Conservation (phyloP, 2,797 vertebrate species). For the Taeniopygia guttata region DNA sequence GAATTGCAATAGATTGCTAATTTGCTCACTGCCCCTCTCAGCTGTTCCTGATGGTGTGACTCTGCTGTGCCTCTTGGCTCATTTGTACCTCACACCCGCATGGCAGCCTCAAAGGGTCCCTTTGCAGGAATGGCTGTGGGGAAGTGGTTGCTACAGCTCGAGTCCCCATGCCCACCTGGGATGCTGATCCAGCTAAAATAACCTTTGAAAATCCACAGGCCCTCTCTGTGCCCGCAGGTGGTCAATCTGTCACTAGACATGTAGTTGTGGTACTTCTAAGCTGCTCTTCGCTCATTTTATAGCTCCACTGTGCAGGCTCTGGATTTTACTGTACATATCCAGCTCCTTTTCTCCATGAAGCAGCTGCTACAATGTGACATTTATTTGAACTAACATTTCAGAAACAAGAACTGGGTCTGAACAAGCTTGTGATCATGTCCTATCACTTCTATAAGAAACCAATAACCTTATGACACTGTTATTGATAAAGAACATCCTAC, state of each 20-base stretch:
- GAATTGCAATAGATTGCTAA: not conserved
- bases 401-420: not conserved
- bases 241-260: not conserved
- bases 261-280: not conserved
- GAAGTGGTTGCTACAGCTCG: not conserved
- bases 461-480: not conserved
- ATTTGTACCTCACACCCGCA: not conserved
- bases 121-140: not conserved
- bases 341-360: not conserved
- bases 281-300: not conserved
- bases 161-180: not conserved
- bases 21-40: not conserved
- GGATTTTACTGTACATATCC: not conserved
- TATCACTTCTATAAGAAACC: not conserved
- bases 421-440: not conserved
- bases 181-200: not conserved
- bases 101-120: rapidly evolving
- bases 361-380: not conserved
- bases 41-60: too few relatives aligned
- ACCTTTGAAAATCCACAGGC: not conserved
- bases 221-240: not conserved
- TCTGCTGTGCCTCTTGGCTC: too few relatives aligned
- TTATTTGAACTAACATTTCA: not conserved
- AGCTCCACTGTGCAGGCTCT: not conserved
- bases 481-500: not conserved